phyloP scores from a whole-genome alignment of 2,113 vertebrate species.

The Piprites chloris region DNA sequence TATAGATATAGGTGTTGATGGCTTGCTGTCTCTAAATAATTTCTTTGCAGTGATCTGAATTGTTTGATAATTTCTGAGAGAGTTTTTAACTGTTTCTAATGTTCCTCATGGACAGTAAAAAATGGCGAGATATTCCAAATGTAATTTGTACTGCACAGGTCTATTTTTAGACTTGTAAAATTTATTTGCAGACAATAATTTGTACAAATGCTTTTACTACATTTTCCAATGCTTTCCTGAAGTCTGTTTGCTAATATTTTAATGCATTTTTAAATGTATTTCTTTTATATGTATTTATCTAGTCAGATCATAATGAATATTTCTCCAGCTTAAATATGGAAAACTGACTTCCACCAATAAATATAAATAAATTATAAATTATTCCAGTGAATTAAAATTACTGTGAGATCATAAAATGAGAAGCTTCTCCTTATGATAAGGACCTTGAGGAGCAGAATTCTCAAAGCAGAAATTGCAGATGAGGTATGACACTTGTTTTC shows the following conservation, averaged over 20 bases:
- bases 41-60: neutral
- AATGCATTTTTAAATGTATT: neutral
- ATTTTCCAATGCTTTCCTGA: neutral
- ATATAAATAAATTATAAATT: neutral
- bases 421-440: neutral
- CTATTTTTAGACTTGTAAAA: neutral
- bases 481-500: neutral
- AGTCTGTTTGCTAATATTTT: neutral
- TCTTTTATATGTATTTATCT: too few species aligned
- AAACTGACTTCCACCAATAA: neutral
- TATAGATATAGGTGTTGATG: neutral
- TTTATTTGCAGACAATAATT: neutral
- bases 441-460: neutral
- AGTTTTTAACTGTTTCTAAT: neutral
- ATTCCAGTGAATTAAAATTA: neutral
- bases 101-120: neutral
- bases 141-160: neutral
- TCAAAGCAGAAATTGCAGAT: neutral
- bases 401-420: neutral
- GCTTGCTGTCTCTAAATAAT: neutral
- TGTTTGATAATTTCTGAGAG: neutral
- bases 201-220: neutral
- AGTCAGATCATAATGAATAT: neutral
- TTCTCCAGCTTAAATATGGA: neutral
- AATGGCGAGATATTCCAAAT: neutral